Conservation (phyloP, 2,113 vertebrate species). For the Poecilia latipinna region DNA sequence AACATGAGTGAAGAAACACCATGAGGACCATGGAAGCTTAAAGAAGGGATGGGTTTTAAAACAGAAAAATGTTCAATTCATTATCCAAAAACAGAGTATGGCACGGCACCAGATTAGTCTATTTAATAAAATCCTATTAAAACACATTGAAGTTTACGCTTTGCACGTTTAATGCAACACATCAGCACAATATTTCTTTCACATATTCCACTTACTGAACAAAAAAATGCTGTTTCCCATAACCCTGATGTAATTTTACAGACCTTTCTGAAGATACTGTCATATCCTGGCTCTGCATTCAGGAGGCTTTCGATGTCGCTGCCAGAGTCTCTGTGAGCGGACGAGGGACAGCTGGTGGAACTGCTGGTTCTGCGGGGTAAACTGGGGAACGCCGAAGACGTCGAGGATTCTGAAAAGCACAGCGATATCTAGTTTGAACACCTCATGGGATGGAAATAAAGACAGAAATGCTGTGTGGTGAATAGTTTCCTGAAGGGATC, state of each 20-base stretch:
- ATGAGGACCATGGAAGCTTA: too few relatives aligned
- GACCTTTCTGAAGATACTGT: slow-evolving; percentile 78
- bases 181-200: background rate
- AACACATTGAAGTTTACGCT: too few relatives aligned
- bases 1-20: too few relatives aligned
- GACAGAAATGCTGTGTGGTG: background rate
- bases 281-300: slow-evolving; percentile 68
- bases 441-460: background rate
- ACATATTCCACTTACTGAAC: background rate
- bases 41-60: too few relatives aligned
- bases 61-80: too few relatives aligned
- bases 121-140: too few relatives aligned
- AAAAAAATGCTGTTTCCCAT: too few relatives aligned
- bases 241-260: slow-evolving; percentile 4
- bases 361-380: slow-evolving; percentile 62
- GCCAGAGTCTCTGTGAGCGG: slow-evolving; percentile 71
- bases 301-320: slow-evolving; percentile 77
- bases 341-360: slow-evolving; percentile 55
- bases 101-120: too few relatives aligned
- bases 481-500: background rate
- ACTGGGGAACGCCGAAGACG: slow-evolving; percentile 36
- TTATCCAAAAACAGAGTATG: too few relatives aligned
- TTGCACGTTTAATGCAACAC: background rate
- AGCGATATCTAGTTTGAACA: slow-evolving; percentile 1
- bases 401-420: slow-evolving; percentile 68